A percentile compares a stretch with the other conserved stretches of the same genome.
Evolutionary conservation across 2,888 invertebrate genomes (phyloP).

Genomic region (Polyploca ridens): DNA sequence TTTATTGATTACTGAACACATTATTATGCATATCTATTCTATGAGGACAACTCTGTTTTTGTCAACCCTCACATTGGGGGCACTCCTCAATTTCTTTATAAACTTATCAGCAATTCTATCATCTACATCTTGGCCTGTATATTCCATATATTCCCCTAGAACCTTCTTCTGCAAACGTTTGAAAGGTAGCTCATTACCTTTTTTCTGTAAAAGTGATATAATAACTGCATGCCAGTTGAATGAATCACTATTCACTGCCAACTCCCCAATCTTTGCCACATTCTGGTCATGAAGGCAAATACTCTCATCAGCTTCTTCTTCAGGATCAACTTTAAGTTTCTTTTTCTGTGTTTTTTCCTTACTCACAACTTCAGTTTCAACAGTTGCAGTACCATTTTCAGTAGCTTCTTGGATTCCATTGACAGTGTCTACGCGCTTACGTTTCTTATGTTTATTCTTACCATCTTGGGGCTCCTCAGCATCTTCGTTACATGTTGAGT

Average conservation of each 20-base stretch:
- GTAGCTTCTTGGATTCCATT: conserved; percentile 46
- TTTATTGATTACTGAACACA: conserved; percentile 8
- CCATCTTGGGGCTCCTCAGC: conserved; percentile 52
- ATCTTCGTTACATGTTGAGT: conserved; percentile 49
- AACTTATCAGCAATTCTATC: conserved; percentile 89
- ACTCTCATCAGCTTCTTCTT: conserved; percentile 63
- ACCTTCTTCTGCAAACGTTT: conserved; percentile 92
- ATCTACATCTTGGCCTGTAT: conserved; percentile 78
- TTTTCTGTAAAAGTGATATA: conserved; percentile 75
- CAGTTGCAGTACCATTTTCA: conserved; percentile 34
- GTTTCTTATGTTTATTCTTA: conserved; percentile 70
- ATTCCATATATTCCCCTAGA: conserved; percentile 85
- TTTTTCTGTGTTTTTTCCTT: conserved; percentile 62
- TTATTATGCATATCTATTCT: conserved; percentile 38
- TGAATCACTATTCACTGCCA: conserved; percentile 56
- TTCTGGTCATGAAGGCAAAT: conserved; percentile 76
- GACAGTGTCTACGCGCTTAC: conserved; percentile 73
- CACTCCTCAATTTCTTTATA: conserved; percentile 88
- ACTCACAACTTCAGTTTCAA: conserved; percentile 39
- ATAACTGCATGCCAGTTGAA: conserved; percentile 82
- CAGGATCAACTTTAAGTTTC: conserved; percentile 63
- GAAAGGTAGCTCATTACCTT: conserved; percentile 87
- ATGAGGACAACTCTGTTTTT: conserved; percentile 84
- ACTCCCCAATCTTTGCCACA: conserved; percentile 72
- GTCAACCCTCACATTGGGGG: conserved; percentile 85